Percentiles rank a stretch among this genome's conserved stretches.
Evolutionary conservation across 2,113 vertebrate species (phyloP).

Genomic region (Saccopteryx bilineata): DNA sequence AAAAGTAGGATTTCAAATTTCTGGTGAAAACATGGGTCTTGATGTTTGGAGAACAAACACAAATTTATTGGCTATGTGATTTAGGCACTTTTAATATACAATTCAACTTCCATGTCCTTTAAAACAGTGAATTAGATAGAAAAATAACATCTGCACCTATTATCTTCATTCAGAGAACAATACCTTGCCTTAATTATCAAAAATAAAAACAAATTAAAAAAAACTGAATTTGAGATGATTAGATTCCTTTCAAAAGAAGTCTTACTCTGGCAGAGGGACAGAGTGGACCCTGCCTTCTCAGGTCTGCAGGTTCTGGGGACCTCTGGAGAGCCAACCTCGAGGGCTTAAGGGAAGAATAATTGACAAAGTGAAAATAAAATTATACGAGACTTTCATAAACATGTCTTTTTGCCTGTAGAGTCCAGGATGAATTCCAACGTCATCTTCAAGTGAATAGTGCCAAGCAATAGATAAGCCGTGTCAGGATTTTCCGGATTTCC

Average conservation of each 20-base stretch:
- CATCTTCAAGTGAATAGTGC: background rate
- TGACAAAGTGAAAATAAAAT: background rate
- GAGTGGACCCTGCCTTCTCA: background rate
- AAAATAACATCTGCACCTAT: background rate
- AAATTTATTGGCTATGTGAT: background rate
- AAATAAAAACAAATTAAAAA: too few species aligned
- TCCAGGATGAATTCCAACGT: background rate
- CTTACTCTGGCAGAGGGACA: background rate
- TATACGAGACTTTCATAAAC: background rate
- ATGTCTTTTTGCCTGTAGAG: background rate
- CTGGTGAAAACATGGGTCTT: background rate
- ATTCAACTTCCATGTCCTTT: background rate
- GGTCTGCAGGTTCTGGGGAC: background rate
- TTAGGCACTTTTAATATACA: background rate
- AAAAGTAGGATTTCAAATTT: conserved; percentile 19
- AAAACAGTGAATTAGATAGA: background rate
- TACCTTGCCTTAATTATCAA: background rate
- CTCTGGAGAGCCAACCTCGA: background rate
- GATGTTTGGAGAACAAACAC: background rate
- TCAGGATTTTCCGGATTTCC: background rate
- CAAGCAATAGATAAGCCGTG: too few species aligned
- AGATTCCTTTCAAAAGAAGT: background rate
- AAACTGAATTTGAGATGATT: background rate
- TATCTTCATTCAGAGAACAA: background rate
- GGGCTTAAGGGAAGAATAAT: background rate